phyloP scores from a whole-genome alignment of 2,113 vertebrate genomes.

The Balaeniceps rex region DNA sequence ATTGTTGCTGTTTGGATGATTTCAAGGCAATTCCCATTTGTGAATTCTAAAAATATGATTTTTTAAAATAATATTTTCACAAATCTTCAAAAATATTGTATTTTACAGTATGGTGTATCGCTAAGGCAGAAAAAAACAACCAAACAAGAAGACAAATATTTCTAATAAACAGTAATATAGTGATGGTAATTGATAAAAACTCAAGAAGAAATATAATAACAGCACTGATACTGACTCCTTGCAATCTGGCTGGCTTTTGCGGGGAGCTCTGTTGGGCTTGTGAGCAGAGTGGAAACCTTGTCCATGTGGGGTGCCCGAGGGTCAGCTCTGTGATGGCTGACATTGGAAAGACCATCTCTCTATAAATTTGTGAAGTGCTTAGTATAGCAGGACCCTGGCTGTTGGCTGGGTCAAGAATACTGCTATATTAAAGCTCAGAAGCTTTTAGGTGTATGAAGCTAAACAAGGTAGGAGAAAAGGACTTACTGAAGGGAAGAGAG shows the following conservation, averaged over 20 bases:
- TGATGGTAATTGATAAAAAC: not conserved
- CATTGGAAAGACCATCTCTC: not conserved
- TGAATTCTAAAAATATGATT: not conserved
- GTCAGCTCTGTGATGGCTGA: not conserved
- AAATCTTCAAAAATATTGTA: not conserved
- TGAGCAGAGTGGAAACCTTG: not conserved
- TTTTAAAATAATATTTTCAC: not conserved
- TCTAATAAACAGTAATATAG: not conserved
- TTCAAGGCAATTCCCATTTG: not conserved
- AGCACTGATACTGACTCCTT: not conserved
- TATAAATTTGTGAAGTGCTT: not conserved
- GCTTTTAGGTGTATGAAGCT: not conserved
- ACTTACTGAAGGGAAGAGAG: not conserved
- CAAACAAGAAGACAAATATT: not conserved
- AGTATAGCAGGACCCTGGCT: not conserved
- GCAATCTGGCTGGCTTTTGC: not conserved
- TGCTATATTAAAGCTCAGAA: not conserved
- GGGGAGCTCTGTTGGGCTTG: not conserved
- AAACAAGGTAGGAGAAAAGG: not conserved
- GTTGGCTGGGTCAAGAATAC: not conserved
- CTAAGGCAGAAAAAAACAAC: not conserved
- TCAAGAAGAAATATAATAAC: not conserved
- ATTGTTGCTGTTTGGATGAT: not conserved
- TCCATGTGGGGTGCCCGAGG: not conserved
- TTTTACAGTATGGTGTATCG: not conserved